Conservation (phyloP, 2,797 vertebrate genomes). For the Crypturellus tataupa region DNA sequence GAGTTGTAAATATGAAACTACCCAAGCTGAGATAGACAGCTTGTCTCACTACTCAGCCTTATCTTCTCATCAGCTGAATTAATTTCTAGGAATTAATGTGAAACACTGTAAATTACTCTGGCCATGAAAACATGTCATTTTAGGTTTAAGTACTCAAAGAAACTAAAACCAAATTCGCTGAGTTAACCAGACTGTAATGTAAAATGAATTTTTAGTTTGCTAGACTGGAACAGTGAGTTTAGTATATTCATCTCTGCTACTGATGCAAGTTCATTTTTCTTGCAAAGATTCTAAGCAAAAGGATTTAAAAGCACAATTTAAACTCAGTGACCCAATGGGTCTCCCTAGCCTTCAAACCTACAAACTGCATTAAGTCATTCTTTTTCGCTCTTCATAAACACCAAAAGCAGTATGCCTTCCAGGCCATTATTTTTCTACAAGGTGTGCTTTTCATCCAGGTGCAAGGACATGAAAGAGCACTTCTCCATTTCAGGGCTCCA, state of each 20-base stretch:
- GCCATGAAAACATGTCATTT: background rate
- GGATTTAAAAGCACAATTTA: background rate
- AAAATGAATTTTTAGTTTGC: conserved; percentile 2
- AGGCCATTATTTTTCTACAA: background rate
- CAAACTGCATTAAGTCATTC: fast-evolving
- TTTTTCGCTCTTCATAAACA: background rate
- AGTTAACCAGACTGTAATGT: background rate
- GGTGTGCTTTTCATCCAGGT: background rate
- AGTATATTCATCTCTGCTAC: background rate
- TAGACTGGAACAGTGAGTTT: background rate
- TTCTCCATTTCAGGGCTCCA: background rate
- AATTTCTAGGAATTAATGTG: background rate
- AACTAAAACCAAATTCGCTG: conserved; percentile 1
- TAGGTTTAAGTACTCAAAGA: background rate
- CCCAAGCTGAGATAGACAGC: background rate
- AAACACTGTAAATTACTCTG: background rate
- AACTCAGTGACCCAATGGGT: background rate
- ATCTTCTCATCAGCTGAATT: background rate
- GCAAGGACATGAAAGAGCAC: background rate
- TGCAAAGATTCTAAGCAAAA: background rate
- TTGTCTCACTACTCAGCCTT: background rate
- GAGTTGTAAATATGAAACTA: conserved; percentile 19
- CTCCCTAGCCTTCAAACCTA: background rate
- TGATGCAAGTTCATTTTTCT: background rate
- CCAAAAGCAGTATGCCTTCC: background rate